Base-by-base conservation (phyloP, 2,113 vertebrate genomes). In the Passer montanus region DNA sequence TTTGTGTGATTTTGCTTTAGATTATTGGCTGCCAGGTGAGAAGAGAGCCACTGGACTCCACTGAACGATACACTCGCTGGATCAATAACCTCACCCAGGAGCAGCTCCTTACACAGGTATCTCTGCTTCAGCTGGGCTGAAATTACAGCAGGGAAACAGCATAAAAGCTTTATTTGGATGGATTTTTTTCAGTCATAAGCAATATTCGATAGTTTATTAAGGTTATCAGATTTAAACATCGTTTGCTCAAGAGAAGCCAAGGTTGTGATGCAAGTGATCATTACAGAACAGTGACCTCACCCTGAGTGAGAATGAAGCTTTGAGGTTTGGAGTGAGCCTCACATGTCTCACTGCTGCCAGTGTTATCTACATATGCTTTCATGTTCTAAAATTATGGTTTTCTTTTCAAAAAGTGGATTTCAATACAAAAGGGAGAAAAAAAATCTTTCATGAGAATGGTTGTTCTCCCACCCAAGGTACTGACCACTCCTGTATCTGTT, bases 51-150 rank as follows among this genome's bases (percentile, higher is more conserved):
- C 96, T 96, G 10, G 97, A 97, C 44, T 99, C 99, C 11, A 99
- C 99, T 0, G 98, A 98, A n/a, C 98, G 99, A 2, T 99, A 99
- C 85, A 99, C 99, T 5, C 98, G 98, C 77, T 99, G 99, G 99
- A 98, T 99, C 97, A 99, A 99, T 96, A 97, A 93, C 41, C 94
- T 99, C 43, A 97, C 90, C 16, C 95, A 98, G 13, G 98, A 98
- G 4, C 99, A 99, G 68, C 99, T 99, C 30, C 87, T 98, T 33
- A 99, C 99, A 53, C 99, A 99, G 99, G 99, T 99, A 98, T 30
- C 67, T 49, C 37, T 35, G 9, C 55, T 69, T 21, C 50, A 75
- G 26, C 53, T 83, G 5, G 12, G 22, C n/a, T 76, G 56, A 75
- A 69, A 28, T 56, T 35, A 21, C 28, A 22, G 64, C 60, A 80